Conservation (phyloP, 2,888 invertebrate genomes). For the Heliconius ethilla region DNA sequence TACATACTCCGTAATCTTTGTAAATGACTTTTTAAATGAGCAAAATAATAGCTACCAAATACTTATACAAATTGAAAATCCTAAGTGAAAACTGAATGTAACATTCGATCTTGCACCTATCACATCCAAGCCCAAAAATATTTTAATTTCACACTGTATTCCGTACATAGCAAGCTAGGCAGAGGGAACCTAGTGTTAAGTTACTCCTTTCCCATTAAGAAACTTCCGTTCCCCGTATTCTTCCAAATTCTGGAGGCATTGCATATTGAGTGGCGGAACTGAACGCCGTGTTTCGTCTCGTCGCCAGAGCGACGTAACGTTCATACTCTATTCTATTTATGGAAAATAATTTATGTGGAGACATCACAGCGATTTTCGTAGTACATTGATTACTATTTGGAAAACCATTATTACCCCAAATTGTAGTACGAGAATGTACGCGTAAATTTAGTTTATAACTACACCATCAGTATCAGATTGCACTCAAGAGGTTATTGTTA, state of each 20-base stretch:
- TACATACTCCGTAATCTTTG: too few species aligned
- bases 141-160: background rate
- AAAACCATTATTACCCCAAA: background rate
- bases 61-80: too few species aligned
- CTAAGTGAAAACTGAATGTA: too few species aligned
- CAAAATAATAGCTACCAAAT: background rate
- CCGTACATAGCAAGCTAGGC: too few species aligned
- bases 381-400: background rate
- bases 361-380: background rate
- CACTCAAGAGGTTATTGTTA: background rate
- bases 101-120: background rate
- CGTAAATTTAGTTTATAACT: background rate
- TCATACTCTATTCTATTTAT: background rate
- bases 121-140: too few species aligned
- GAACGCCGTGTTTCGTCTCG: too few species aligned
- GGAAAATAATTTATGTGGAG: background rate
- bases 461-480: background rate
- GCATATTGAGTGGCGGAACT: too few species aligned
- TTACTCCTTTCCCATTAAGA: too few species aligned
- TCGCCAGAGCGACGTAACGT: too few species aligned
- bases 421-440: background rate
- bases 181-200: too few species aligned
- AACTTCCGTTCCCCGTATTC: too few species aligned
- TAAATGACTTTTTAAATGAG: slow-evolving; percentile 9
- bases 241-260: too few species aligned